Base-by-base conservation (phyloP, 35 echinoderm and acorn worm genomes). In the Antedon bifida region DNA sequence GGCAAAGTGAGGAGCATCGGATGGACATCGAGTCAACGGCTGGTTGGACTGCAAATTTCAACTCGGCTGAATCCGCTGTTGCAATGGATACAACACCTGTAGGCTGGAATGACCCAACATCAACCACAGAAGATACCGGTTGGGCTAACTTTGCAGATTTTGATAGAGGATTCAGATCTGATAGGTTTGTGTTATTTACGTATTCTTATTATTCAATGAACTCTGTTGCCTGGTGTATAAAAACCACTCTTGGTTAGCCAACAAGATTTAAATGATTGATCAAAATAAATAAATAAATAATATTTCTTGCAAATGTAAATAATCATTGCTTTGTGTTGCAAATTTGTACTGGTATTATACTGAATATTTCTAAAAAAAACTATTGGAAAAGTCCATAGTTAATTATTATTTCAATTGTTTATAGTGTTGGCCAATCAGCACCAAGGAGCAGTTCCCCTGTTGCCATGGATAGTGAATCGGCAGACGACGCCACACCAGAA, bases 111-210 rank as follows among this genome's bases (percentile, higher is more conserved):
- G 21, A 81, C 17, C 89, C 46, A 74, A 78, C 84, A 44, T 44
- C 83, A 64, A 64, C 29, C 11, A 74, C 74, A 13, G 89, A 91
- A 79, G 89, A 91, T 35, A 88, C 86, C 31, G 93, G 93, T 5
- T 96, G 93, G 93, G 93, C 93, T 31, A 96, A 91, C 35, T 96
- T 96, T 85, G 88, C 46, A 30, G 89, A 91, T 36, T 96, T 96
- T 75, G 89, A 96, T 89, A 77, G 86, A 32, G 87, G 76, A 39
- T 90, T 95, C 39, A 79, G 36, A 36, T 56, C 77, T 74, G 46
- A 77, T 26, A 84, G 86, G 92, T 95, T 45, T 31, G 88, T 74
- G 77, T 75, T 36, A 2, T 21, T 39, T 21, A 23, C 30, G 31
- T 42, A 28, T 35, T 21, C 21, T 13, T 38, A 10, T 44, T 33